Evolutionary conservation across 2,797 vertebrate species (phyloP), one percentile per base, ranked within the genome.

Genomic region (Gouania willdenowi): DNA sequence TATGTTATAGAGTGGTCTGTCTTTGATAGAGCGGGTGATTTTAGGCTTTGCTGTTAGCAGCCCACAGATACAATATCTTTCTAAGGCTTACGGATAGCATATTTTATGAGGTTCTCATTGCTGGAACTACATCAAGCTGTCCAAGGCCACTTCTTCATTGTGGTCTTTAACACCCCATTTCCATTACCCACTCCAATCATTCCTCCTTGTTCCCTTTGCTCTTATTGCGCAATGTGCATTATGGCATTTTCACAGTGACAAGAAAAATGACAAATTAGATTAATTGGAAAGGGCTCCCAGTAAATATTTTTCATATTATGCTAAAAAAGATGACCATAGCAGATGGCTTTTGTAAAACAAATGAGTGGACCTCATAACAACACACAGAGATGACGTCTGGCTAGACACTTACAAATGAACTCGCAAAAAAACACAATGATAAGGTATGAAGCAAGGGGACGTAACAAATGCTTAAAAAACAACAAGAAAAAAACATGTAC

Each of bases 41-140:
- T 87, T 84, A 85, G 79, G 81, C 79, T 44, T 60, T 53, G 83
- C 83, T 77, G 72, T 88, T 82, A 87, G 83, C 77, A 65, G 65
- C 42, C 1, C 55, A 77, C 85, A 87, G 82, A 89, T 86, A 85
- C 84, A 87, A 87, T 85, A 88, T 88, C 85, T 87, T 87, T 80
- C 83, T 85, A 80, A 86, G 75, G 81, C 81, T 84, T 77, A 82
- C 65, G 75, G 86, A 88, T 85, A 88, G 83, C 81, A 83, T 82
- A 77, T 88, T 90, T 89, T 89, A 90, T 87, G 87, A 90, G 88
- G 83, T 81, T 79, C 82, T 89, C 85, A 88, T 89, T 88, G 84
- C 87, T 76, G 70, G 61, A 85, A 81, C 83, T 88, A 89, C 79
- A 90, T 90, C 88, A 90, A 90, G 79, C 87, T 90, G 86, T 88